Base-by-base conservation (phyloP, 2,888 invertebrate species). In the Agrenia bidenticulata region DNA sequence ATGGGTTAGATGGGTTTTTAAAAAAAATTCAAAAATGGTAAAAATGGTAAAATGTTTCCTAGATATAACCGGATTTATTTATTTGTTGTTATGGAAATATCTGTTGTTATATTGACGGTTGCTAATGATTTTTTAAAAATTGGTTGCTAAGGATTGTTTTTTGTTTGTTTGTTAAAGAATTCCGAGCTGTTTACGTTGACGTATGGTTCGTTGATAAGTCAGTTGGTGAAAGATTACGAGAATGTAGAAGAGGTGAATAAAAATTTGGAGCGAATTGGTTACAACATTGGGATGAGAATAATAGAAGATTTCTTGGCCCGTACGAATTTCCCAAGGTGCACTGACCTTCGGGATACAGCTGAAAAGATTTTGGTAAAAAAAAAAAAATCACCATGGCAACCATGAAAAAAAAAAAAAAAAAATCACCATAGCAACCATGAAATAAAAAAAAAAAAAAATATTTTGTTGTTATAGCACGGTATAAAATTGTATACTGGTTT, bases 271-370 rank as follows among this genome's bases (percentile, higher is more conserved):
- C 83, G 93, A 78, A 89, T 94, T 82, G 99, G 99, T 2, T 99
- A 98, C 80, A 99, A 98, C 79, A 99, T 99, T 87, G 99, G 99
- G 13, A 89, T 98, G 60, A 85, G 99, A 51, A 82, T 99, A 42
- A 96, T 99, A 69, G 99, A 99, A 82, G 99, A 99, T 79, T 99
- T 95, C 78, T 83, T 99, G 11, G 95, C 98, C 0, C 86, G 95
- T 76, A 95, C 92, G 21, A 88, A 89, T 60, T 89, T 92, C 2
- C 90, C 89, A 0, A 85, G 96, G 50, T 99, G 99, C 80, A 84
- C 92, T 78, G 98, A 99, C 81, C 89, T 99, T 82, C 87, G 94
- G 77, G 98, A 99, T 78, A 96, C 96, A 0, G 96, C 98, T 49
- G 98, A 99, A 79, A 93, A 94, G 80, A 89, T 94, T 75, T 93